Base-by-base conservation (phyloP, 2,113 vertebrate species). In the Labrus mixtus region DNA sequence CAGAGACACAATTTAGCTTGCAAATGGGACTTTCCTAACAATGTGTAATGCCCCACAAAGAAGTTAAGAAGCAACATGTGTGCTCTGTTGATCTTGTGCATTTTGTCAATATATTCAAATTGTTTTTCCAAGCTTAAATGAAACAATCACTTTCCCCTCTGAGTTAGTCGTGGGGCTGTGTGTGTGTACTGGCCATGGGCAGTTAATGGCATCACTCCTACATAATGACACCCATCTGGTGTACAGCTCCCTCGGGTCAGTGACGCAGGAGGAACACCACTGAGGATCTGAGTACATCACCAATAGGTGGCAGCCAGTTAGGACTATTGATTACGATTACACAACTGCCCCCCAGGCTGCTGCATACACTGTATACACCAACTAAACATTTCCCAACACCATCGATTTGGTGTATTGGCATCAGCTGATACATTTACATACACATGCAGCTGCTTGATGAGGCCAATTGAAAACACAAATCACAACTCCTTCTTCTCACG, bases 241-340 rank as follows among this genome's bases (percentile, higher is more conserved):
- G 51, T 62, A 71, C 69, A 69, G 82, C 61, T 81, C 79, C 62
- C 84, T 39, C 6, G 23, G 86, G 72, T 77, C 77, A 46, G 51
- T 6, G 53, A 61, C 53, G 76, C 4, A 53, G 50, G 81, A 76
- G 60, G 57, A 84, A 58, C 71, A 71, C 64, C 6, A 6, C 29
- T 46, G 73, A 56, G 36, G 37, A 73, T 80, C 46, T 37, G 79
- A 83, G 68, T 60, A 33, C 29, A 74, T 80, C 63, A 62, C 75
- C 70, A 79, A 86, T 87, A 82, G 87, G 59, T 68, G 76, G 67
- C 64, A 69, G 76, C 68, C 77, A 68, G 68, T 83, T 84, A 50
- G 68, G 64, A 81, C 74, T 89, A 93, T 92, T 92, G 90, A 93
- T 89, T 77, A 75, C 73, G 76, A 78, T 93, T 90, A 89, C 83